A percentile compares a stretch with the other conserved stretches of the same genome.
Evolutionary conservation across 2,113 vertebrate genomes (phyloP).

Genomic region (Narcine bancroftii): DNA sequence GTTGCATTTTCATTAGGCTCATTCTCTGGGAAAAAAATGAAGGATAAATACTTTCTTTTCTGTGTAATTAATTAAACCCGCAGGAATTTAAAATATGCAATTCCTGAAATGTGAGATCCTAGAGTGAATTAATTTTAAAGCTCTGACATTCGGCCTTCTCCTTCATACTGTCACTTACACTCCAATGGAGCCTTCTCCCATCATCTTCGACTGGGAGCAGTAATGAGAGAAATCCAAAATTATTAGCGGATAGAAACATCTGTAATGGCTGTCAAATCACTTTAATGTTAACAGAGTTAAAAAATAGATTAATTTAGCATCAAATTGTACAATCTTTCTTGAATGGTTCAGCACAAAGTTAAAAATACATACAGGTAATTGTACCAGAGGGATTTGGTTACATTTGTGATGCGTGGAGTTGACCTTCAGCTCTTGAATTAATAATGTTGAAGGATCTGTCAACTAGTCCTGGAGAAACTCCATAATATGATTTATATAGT

Average conservation of each 20-base stretch:
- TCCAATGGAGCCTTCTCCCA: too few species aligned
- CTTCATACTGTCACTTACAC: too few species aligned
- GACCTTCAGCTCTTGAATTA: not conserved
- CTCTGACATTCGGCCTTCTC: not conserved
- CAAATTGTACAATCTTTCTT: not conserved
- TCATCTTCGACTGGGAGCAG: not conserved
- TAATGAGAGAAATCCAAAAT: not conserved
- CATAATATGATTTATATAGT: not conserved
- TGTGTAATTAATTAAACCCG: not conserved
- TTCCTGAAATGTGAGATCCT: not conserved
- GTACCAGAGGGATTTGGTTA: not conserved
- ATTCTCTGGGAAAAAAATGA: not conserved
- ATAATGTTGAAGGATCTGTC: not conserved
- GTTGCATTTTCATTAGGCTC: not conserved
- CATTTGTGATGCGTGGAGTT: not conserved
- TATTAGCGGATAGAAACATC: not conserved
- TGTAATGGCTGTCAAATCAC: not conserved
- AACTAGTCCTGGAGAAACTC: not conserved
- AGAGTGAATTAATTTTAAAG: not conserved
- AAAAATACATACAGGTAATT: not conserved
- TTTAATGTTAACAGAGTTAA: not conserved
- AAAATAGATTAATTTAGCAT: not conserved
- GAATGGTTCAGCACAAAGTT: not conserved
- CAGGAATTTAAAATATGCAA: not conserved
- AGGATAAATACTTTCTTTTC: too few species aligned